These are phyloP conservation scores for Echinops telfairi DNA, from an alignment of 2,113 vertebrate genomes.

Conservation along the genomic window DNA sequence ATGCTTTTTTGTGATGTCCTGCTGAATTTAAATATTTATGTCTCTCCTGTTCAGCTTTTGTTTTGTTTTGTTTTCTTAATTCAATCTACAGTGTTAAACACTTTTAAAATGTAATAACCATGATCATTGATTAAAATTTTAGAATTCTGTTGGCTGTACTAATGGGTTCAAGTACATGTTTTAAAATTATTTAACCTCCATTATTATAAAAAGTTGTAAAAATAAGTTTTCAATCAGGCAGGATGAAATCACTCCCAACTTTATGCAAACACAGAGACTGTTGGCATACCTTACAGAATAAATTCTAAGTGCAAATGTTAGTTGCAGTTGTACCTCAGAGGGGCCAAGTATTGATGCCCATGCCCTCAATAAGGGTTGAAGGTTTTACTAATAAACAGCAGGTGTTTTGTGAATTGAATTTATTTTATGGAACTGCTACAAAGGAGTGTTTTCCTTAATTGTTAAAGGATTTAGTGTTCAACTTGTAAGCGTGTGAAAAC, in stretches of 20 bases:
- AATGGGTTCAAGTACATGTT: conserved; percentile 68
- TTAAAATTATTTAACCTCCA: conserved; percentile 65
- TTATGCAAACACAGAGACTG: conserved; percentile 63
- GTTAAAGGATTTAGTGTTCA: conserved; percentile 73
- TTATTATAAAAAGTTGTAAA: conserved; percentile 61
- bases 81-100: conserved; percentile 64
- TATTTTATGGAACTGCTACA: conserved; percentile 75
- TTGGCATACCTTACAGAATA: conserved; percentile 62
- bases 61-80: conserved; percentile 62
- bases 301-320: conserved; percentile 58
- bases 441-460: conserved; percentile 71
- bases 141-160: conserved; percentile 73
- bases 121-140: conserved; percentile 67
- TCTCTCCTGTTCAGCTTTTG: conserved; percentile 67
- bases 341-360: conserved; percentile 75
- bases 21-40: conserved; percentile 81
- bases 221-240: conserved; percentile 72
- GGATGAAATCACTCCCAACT: conserved; percentile 57
- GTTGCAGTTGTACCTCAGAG: conserved; percentile 74
- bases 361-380: conserved; percentile 69
- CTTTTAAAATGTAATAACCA: conserved; percentile 70
- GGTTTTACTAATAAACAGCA: conserved; percentile 72
- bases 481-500: conserved; percentile 78
- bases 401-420: conserved; percentile 71
- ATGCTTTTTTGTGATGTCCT: conserved; percentile 82